Conservation (phyloP, 1,140 invertebrate genomes). For the Drosophila bocki region DNA sequence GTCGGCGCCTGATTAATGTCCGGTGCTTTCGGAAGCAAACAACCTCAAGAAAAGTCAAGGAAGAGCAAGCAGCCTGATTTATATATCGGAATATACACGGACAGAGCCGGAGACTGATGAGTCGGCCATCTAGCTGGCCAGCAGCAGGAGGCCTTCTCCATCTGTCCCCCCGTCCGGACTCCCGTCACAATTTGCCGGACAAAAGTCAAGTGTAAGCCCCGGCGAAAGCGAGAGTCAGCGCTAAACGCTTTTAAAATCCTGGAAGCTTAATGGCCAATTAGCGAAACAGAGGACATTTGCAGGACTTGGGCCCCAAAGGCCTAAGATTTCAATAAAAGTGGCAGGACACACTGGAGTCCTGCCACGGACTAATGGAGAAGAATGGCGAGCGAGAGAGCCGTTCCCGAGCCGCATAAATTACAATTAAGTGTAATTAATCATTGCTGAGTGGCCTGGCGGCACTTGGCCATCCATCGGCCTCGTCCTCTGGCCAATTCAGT, state of each 20-base stretch:
- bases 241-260: conserved; percentile 60
- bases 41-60: conserved; percentile 53
- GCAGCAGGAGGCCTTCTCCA: conserved; percentile 46
- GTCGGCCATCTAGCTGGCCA: conserved; percentile 53
- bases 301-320: conserved; percentile 21
- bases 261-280: conserved; percentile 75
- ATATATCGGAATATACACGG: conserved; percentile 30
- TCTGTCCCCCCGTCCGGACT: neutral
- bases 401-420: conserved; percentile 69
- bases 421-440: conserved; percentile 83
- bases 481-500: conserved; percentile 44
- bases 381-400: conserved; percentile 18
- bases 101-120: conserved; percentile 10
- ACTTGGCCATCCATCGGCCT: conserved; percentile 34
- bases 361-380: conserved; percentile 52
- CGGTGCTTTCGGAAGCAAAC: conserved; percentile 45
- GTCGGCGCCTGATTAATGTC: conserved; percentile 46
- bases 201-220: conserved; percentile 51
- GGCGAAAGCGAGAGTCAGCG: conserved; percentile 40
- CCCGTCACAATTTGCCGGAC: conserved; percentile 20
- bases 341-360: conserved; percentile 26
- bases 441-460: conserved; percentile 59
- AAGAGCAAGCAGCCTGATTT: conserved; percentile 62
- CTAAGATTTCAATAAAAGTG: conserved; percentile 71
- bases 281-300: conserved; percentile 38